These are phyloP conservation scores for Procambarus clarkii DNA, from an alignment of 1,140 invertebrate genomes.

Conservation along the genomic window DNA sequence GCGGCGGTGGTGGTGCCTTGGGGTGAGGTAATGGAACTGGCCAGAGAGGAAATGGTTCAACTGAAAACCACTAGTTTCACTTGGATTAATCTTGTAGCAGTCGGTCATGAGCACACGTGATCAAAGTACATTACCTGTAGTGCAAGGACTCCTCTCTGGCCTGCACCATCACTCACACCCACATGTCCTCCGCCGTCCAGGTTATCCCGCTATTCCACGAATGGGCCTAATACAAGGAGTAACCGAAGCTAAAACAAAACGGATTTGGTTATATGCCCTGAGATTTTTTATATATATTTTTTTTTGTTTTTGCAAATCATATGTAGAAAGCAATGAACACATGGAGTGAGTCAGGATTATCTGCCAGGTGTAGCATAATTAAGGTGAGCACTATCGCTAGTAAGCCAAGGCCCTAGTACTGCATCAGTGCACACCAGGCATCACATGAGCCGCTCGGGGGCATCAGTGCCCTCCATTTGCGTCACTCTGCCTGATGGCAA, in stretches of 20 bases:
- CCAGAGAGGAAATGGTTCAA: neutral
- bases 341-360: conserved; percentile 38
- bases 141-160: neutral
- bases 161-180: neutral
- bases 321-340: conserved; percentile 39
- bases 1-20: conserved; percentile 15
- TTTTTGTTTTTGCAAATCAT: conserved; percentile 40
- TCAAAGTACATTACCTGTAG: neutral
- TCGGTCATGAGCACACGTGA: neutral
- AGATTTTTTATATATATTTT: conserved; percentile 52
- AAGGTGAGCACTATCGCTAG: conserved; percentile 33
- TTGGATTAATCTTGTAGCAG: conserved; percentile 12
- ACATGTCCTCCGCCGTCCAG: conserved; percentile 7
- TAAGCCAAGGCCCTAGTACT: conserved; percentile 63
- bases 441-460: conserved; percentile 9
- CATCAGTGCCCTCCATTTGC: neutral
- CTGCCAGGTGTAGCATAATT: conserved; percentile 48
- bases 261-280: conserved; percentile 61
- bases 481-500: conserved; percentile 1
- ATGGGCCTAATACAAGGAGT: conserved; percentile 53
- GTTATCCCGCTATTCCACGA: conserved; percentile 48
- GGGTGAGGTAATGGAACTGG: neutral
- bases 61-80: neutral
- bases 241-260: conserved; percentile 52
- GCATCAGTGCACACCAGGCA: conserved; percentile 53